Percentiles rank a stretch among this genome's conserved stretches.
Conservation (phyloP, 2,113 vertebrate genomes). For the Stercorarius parasiticus region DNA sequence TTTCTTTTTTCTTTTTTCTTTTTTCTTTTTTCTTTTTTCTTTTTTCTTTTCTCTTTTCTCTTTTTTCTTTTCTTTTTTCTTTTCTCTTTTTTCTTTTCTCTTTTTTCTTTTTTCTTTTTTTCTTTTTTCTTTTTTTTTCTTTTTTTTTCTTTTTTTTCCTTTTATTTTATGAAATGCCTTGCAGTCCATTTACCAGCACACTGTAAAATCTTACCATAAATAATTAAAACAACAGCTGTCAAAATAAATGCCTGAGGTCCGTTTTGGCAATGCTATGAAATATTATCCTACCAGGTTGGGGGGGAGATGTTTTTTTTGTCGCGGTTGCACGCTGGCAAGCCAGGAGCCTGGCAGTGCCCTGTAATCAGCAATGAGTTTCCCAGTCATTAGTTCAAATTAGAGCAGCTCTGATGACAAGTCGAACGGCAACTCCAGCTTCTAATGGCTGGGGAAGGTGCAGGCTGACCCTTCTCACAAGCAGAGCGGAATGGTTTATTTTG, state of each 20-base stretch:
- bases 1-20: too few relatives aligned
- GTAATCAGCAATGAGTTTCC: slow-evolving; percentile 4
- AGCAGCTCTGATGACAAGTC: background rate
- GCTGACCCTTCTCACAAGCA: background rate
- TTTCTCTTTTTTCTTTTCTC: background rate
- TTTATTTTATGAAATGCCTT: background rate
- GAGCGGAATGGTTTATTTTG: background rate
- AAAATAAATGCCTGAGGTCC: slow-evolving; percentile 15
- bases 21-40: background rate
- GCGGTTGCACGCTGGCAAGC: background rate
- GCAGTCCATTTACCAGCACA: background rate
- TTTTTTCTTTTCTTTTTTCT: too few relatives aligned
- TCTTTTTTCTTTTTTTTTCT: too few relatives aligned
- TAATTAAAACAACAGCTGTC: slow-evolving; percentile 57
- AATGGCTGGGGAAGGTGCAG: background rate
- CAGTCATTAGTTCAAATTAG: slow-evolving; percentile 63
- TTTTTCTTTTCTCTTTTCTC: too few relatives aligned
- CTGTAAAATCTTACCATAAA: slow-evolving; percentile 16
- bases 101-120: background rate
- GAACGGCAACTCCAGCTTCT: background rate
- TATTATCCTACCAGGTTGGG: background rate
- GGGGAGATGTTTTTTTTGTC: background rate
- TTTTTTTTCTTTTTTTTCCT: too few relatives aligned
- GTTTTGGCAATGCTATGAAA: background rate
- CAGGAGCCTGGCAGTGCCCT: background rate